Evolutionary conservation across 2,888 invertebrate genomes (phyloP), one percentile per base, ranked within the genome.

Genomic region (Pterostichus niger): DNA sequence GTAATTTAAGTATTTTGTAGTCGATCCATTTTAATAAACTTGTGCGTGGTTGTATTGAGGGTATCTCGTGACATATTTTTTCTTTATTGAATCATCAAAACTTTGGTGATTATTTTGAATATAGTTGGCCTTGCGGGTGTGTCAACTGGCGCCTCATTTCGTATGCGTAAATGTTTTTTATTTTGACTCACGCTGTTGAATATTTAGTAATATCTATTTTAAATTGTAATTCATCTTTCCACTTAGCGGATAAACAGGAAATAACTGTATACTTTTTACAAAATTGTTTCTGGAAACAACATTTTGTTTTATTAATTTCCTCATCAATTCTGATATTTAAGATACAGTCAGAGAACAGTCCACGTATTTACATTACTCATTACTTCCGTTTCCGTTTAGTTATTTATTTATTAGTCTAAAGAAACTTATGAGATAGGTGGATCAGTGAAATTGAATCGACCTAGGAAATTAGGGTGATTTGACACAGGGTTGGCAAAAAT

Each of bases 121-220:
- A n/a, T n/a, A 10, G 52, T 10, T 24, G 24, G 24, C 24, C 24
- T 24, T 24, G 24, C 24, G 24, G 24, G 24, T 46, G 40, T 44
- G 40, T 40, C 71, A 44, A n/a, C 44, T 68, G 68, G 68, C 68
- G 68, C 68, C 68, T 68, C n/a, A 13, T 44, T 68, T 68, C 10
- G 9, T 68, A 35, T 68, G 44, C 68, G 71, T 46, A 44, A 71
- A 71, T 13, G 44, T 71, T 71, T 71, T 71, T 71, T 44, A 71
- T 64, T 64, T 64, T 64, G 64, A 64, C 31, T 64, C 64, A 64
- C 40, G 24, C 24, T 24, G 24, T 3, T 13, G 44, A 31, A 24
- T 6, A 31, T 59, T 59, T 59, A 59, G 59, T 59, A 59, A 59
- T 59, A 61, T 61, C 61, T 61, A 61, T 61, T 61, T 33, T 61